Evolutionary conservation across 2,797 vertebrate species (phyloP), one percentile per base, ranked within the genome.

Genomic region (Glyptemys insculpta): DNA sequence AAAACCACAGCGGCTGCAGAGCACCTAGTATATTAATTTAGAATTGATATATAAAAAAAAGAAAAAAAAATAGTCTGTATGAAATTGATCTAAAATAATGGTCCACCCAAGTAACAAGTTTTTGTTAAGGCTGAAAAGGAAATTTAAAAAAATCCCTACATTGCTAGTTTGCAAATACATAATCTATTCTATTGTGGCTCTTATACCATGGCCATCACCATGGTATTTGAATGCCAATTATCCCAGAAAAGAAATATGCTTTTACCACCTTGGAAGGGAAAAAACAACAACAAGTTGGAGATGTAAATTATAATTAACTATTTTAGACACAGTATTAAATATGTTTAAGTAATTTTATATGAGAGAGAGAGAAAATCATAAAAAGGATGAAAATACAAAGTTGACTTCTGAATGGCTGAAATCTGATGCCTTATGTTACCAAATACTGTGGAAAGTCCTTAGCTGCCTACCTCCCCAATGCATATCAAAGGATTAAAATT

Each of bases 1-100:
- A 97, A 97, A 98, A 97, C 97, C 96, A 97, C 10, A 91, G 95
- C 90, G 97, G 98, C 97, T 97, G 96, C 94, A 97, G 96, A 98
- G 97, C 97, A 98, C 96, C 97, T 97, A 98, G 97, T 97, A 96
- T 97, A 98, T 98, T 98, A 97, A 98, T 98, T 98, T 98, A 96
- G 96, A 93, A 92, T 95, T 97, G 97, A 97, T 97, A 98, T 14
- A 97, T 97, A 98, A 96, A 93, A 94, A 96, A 96, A 91, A 29
- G 29, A 44, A 83, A 95, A 91, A 91, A 91, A 94, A 96, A 94
- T 79, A 59, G 83, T 95, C 95, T 91, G 91, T 82, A 96, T 91
- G 92, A 97, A 97, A 97, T 93, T 97, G 97, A 97, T 96, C 96
- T 88, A 81, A 96, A 92, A 94, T 94, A 88, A 86, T 96, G 83